Conservation (phyloP, 2,888 invertebrate genomes). For the Epirrhoe alternata region DNA sequence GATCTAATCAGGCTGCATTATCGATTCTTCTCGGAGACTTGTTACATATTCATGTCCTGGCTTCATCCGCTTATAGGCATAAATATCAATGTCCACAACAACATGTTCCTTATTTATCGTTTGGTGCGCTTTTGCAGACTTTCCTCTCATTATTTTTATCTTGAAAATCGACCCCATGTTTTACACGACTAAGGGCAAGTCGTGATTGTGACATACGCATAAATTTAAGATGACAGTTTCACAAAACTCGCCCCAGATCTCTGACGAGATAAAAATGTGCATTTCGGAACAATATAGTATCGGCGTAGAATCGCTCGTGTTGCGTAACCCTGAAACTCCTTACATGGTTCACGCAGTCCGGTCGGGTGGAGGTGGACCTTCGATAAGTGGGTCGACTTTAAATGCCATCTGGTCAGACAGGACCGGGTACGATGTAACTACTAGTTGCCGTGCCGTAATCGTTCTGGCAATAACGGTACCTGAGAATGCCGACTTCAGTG, state of each 20-base stretch:
- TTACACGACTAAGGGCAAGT: constrained; percentile 34
- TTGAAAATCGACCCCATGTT: constrained; percentile 29
- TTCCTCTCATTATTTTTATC: constrained; percentile 30
- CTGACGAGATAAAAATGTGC: constrained; percentile 41
- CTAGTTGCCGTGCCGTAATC: constrained; percentile 64
- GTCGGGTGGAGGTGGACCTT: constrained; percentile 74
- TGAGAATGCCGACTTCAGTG: constrained; percentile 51
- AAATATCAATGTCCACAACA: constrained; percentile 23
- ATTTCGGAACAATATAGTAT: constrained; percentile 42
- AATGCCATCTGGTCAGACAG: constrained; percentile 78
- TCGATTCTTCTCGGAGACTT: constrained; percentile 39
- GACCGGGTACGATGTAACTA: constrained; percentile 67
- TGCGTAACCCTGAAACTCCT: constrained; percentile 76
- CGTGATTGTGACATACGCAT: constrained; percentile 29
- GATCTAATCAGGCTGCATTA: constrained; percentile 43
- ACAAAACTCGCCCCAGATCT: constrained; percentile 43
- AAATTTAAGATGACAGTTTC: constrained; percentile 43
- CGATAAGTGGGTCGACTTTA: constrained; percentile 77
- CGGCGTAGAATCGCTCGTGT: constrained; percentile 49
- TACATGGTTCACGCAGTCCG: constrained; percentile 70
- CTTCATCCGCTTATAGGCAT: constrained; percentile 31
- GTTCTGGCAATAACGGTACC: constrained; percentile 61
- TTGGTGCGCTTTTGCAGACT: not conserved
- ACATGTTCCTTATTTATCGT: constrained; percentile 5
- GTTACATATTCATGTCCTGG: constrained; percentile 37